A percentile compares a stretch with the other conserved stretches of the same genome.
Conservation (phyloP, 2,888 invertebrate genomes). For the Ormyrus nitidulus region DNA sequence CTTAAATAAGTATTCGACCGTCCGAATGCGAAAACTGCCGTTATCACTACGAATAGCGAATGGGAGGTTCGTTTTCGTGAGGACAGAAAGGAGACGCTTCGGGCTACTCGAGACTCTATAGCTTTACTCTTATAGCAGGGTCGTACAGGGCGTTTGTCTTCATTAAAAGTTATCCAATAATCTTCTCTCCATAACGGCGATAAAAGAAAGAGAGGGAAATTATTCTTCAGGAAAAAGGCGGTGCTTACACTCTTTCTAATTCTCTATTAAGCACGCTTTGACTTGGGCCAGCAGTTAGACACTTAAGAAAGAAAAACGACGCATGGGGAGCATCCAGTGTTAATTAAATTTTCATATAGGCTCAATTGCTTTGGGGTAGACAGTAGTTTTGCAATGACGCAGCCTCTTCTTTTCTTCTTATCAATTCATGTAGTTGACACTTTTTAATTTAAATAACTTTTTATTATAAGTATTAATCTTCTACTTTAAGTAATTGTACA, state of each 20-base stretch:
- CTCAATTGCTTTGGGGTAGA: neutral
- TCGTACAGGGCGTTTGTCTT: slow-evolving; percentile 36
- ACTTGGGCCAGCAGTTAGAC: neutral
- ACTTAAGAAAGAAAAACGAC: slow-evolving; percentile 22
- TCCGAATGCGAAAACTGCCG: too few species aligned
- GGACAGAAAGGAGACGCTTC: too few species aligned
- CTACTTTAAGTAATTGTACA: too few species aligned
- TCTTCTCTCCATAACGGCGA: slow-evolving; percentile 36
- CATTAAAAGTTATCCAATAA: slow-evolving; percentile 52
- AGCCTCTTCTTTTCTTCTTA: neutral
- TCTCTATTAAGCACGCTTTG: slow-evolving; percentile 18
- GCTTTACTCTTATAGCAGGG: too few species aligned
- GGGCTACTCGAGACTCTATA: too few species aligned
- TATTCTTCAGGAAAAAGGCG: slow-evolving; percentile 16
- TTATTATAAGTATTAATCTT: too few species aligned
- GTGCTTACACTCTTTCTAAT: slow-evolving; percentile 13
- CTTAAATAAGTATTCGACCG: too few species aligned
- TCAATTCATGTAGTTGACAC: too few species aligned
- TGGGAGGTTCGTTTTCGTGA: too few species aligned
- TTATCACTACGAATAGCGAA: too few species aligned
- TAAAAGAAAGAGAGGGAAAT: slow-evolving; percentile 24
- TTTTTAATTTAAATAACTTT: too few species aligned
- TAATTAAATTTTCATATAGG: slow-evolving; percentile 34
- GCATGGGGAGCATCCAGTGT: neutral
- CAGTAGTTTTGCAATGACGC: too few species aligned